Evolutionary conservation across 2,113 vertebrate species (phyloP), one percentile per base, ranked within the genome.

Genomic region (Apodemus sylvaticus): DNA sequence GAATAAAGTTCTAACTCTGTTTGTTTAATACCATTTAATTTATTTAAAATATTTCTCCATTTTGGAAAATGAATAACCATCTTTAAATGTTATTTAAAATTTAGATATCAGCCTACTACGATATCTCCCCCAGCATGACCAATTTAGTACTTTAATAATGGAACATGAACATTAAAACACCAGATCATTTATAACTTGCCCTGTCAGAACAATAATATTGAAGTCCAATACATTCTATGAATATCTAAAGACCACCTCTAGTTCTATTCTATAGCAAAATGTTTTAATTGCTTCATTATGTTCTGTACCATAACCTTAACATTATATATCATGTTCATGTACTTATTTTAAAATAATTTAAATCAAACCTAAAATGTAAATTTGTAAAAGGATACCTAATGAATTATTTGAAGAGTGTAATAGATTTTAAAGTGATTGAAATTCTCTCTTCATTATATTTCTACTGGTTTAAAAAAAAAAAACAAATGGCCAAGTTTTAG

Each of bases 291-390:
- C 45, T 93, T 91, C 20, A 48, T 4, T 36, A 71, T 4, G 2
- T 71, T 64, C 29, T 68, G 42, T 42, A 12, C 39, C 11, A 34
- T 7, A 74, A 10, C 12, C 55, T 81, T 45, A 86, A 90, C 51
- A 14, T 3, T 1, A 51, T 60, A 48, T 77, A 31, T 85, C 85
- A 1, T 76, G 1, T 0, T 71, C 24, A 45, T 88, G 4, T 3
- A 53, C 79, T 87, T 79, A 24, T 53, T 90, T 58, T 76, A 78
- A 93, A 96, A 73, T 24, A 86, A 53, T 12, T 79, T 95, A 71
- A 92, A 64, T 66, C 34, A 96, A 95, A 55, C 26, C 14, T 94
- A 86, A 22, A 0, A 55, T 90, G 62, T 66, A 74, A 83, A 92
- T 95, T 92, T 88, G 89, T 45, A 73, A 0, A 5, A 74, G 14